phyloP scores from a whole-genome alignment of 2,888 invertebrate species.

The Scotopteryx bipunctaria region DNA sequence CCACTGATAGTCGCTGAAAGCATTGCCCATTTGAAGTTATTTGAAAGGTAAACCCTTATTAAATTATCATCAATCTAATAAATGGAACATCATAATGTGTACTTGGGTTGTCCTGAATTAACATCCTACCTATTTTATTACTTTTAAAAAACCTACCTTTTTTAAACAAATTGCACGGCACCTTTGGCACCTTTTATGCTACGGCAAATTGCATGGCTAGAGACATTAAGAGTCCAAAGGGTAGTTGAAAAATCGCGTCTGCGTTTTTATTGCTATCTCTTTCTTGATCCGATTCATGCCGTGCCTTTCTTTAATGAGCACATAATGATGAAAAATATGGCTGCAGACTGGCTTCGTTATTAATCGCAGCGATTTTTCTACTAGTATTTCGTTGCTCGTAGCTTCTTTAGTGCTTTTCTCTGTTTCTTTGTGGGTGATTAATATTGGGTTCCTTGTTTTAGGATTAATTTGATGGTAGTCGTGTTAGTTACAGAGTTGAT shows the following conservation, averaged over 20 bases:
- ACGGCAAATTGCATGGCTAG: not conserved
- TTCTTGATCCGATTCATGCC: slow-evolving; percentile 46
- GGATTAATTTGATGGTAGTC: slow-evolving; percentile 9
- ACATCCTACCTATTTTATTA: no score
- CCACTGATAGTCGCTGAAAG: no score
- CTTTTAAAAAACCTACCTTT: no score
- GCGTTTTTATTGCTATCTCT: slow-evolving; percentile 35
- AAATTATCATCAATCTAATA: no score
- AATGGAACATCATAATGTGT: no score
- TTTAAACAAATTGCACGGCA: not conserved
- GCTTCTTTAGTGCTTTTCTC: slow-evolving; percentile 48
- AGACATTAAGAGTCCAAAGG: not conserved
- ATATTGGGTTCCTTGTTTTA: slow-evolving; percentile 13
- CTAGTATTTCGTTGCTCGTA: slow-evolving; percentile 31
- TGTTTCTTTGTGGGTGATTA: slow-evolving; percentile 34
- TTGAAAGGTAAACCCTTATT: no score
- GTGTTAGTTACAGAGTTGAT: slow-evolving; percentile 5
- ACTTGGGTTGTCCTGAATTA: no score
- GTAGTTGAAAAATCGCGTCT: slow-evolving; percentile 11
- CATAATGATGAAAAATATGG: slow-evolving; percentile 72
- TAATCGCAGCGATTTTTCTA: slow-evolving; percentile 56
- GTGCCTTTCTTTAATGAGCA: slow-evolving; percentile 63
- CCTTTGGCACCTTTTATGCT: not conserved
- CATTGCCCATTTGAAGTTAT: no score
- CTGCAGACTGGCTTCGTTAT: slow-evolving; percentile 50